Evolutionary conservation across 2,888 invertebrate genomes (phyloP), one percentile per base, ranked within the genome.

Genomic region (Encarsia formosa): DNA sequence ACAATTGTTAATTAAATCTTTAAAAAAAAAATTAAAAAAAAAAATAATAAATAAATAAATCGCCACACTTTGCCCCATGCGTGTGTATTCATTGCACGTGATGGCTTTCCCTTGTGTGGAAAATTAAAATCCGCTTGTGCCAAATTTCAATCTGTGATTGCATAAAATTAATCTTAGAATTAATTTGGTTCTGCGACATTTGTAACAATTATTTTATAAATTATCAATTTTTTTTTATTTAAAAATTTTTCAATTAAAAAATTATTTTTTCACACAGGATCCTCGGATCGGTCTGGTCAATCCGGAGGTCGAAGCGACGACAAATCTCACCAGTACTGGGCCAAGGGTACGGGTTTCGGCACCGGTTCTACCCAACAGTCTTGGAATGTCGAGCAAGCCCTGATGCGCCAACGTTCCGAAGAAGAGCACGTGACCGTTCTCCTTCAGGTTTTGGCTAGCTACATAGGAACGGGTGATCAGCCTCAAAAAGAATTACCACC

Each of bases 351-450:
- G 3, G 96, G 96, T 2, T 96, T 95, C 75, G 96, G 96, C 42
- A 95, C 94, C 1, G 96, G 96, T 20, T 92, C 92, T 19, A 96
- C 93, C 11, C 88, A 91, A 59, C 94, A 94, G 72, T 91, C 91
- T 39, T 97, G 96, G 96, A 94, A 96, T 75, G 91, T 96, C 31
- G 95, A 96, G 68, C 92, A 93, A 69, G 93, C 94, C n/a, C 75
- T 96, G 44, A 76, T 91, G 58, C 80, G 92, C 11, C 94, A 95
- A 72, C 83, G 86, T 55, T 89, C 88, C 54, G 94, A 96, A 75
- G 96, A 97, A 71, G 92, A 94, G 67, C 93, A 95, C 71, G 93
- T 95, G 4, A 92, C 94, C 0, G 91, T 88, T 54, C 73, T 91
- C 45, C 70, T 91, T 34, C 81, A 85, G 75, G 91, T 94, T 4